These are phyloP conservation scores for Peromyscus nudipes DNA, from an alignment of 2,797 vertebrate genomes.

Conservation along the genomic window DNA sequence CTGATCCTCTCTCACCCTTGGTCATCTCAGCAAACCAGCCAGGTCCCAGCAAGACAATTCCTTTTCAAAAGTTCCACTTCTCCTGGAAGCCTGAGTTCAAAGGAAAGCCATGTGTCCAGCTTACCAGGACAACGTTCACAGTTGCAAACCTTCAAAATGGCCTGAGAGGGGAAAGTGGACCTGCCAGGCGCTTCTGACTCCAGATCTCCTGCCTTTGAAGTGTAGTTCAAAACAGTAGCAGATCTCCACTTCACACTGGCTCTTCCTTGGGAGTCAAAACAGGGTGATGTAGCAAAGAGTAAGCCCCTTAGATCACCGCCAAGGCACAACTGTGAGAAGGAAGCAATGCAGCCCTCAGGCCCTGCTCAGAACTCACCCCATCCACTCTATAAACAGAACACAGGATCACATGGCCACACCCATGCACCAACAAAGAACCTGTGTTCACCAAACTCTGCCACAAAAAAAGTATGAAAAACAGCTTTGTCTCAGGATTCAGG, in stretches of 20 bases:
- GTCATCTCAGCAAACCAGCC: neutral
- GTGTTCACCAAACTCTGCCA: neutral
- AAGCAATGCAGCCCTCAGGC: fast-evolving
- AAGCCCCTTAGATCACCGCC: neutral
- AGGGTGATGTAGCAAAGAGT: fast-evolving
- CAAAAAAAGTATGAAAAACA: neutral
- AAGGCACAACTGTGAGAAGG: neutral
- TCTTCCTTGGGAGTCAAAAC: neutral
- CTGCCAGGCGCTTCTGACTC: neutral
- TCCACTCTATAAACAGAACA: neutral
- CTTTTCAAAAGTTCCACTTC: constrained; percentile 8
- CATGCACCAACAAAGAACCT: neutral
- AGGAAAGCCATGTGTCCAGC: neutral
- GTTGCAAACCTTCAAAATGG: constrained; percentile 9
- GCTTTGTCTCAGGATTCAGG: neutral
- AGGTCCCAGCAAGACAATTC: neutral
- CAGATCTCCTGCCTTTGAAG: neutral
- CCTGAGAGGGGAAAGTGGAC: neutral
- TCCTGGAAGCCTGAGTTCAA: neutral
- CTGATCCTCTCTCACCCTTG: neutral
- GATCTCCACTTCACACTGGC: neutral
- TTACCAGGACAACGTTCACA: neutral
- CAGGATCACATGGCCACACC: neutral
- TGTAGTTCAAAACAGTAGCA: neutral
- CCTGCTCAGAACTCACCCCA: neutral